Evolutionary conservation across 2,797 vertebrate species (phyloP).

Genomic region (Phalanger gymnotis): DNA sequence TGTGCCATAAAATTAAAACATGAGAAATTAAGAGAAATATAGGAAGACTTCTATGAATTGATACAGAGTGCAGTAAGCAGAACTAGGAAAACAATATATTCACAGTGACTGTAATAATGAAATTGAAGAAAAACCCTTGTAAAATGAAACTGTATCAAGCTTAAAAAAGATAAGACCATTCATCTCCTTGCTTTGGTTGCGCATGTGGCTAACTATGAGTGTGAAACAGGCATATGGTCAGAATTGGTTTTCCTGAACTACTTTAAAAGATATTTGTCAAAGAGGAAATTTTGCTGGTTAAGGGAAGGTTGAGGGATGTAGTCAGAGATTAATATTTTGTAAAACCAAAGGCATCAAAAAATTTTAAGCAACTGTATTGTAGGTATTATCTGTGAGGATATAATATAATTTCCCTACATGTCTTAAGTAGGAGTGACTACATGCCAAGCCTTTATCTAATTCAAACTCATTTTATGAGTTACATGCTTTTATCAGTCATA

Average conservation of each 20-base stretch:
- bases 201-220: too few relatives aligned
- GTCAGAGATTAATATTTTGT: too few relatives aligned
- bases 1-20: not conserved
- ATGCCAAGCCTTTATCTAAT: not conserved
- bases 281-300: too few relatives aligned
- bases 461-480: not conserved
- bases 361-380: too few relatives aligned
- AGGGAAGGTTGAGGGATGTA: too few relatives aligned
- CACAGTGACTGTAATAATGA: not conserved
- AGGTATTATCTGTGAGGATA: too few relatives aligned
- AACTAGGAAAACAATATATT: not conserved
- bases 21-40: not conserved
- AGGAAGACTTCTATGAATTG: not conserved
- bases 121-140: not conserved
- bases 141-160: not conserved
- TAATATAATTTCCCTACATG: too few relatives aligned
- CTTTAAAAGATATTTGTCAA: too few relatives aligned
- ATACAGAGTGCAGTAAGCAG: not conserved
- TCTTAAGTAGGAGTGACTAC: not conserved
- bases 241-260: too few relatives aligned
- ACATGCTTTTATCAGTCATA: not conserved
- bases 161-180: not conserved
- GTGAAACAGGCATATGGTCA: too few relatives aligned
- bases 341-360: too few relatives aligned
- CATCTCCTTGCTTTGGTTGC: not conserved